Evolutionary conservation across 2,888 invertebrate genomes (phyloP).

Genomic region (Drosophila engyochracea): DNA sequence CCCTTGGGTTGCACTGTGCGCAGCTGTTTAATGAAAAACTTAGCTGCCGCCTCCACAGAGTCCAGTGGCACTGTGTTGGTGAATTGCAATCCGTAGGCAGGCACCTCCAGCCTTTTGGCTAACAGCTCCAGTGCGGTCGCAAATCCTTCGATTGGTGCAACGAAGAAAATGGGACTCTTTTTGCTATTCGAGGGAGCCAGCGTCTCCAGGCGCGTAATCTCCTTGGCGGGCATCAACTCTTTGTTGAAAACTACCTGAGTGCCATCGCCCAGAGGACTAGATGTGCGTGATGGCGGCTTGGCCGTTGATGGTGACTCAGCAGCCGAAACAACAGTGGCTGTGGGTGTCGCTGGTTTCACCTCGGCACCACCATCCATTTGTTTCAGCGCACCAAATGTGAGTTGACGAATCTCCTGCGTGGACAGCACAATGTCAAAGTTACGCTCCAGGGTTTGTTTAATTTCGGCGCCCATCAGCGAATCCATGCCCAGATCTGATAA

Average conservation of each 20-base stretch:
- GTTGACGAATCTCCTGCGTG: conserved; percentile 94
- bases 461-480: conserved; percentile 99
- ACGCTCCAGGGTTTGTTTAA: conserved; percentile 97
- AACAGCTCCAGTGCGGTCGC: conserved; percentile 90
- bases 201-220: conserved; percentile 89
- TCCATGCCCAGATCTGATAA: conserved; percentile 99
- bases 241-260: conserved; percentile 87
- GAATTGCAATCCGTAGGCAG: conserved; percentile 96
- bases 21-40: conserved; percentile 90
- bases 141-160: conserved; percentile 96
- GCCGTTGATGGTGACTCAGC: conserved; percentile 40
- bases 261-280: conserved; percentile 85
- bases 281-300: conserved; percentile 59
- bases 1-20: conserved; percentile 91
- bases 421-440: conserved; percentile 96
- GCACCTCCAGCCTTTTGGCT: conserved; percentile 90
- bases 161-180: conserved; percentile 88
- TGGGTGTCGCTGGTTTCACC: conserved; percentile 41
- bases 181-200: conserved; percentile 82
- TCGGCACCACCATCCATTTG: conserved; percentile 85
- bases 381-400: conserved; percentile 92
- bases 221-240: conserved; percentile 91
- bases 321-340: conserved; percentile 5
- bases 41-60: conserved; percentile 90
- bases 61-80: conserved; percentile 90